Evolutionary conservation across 2,797 vertebrate genomes (phyloP).

Genomic region (Intellagama lesueurii): DNA sequence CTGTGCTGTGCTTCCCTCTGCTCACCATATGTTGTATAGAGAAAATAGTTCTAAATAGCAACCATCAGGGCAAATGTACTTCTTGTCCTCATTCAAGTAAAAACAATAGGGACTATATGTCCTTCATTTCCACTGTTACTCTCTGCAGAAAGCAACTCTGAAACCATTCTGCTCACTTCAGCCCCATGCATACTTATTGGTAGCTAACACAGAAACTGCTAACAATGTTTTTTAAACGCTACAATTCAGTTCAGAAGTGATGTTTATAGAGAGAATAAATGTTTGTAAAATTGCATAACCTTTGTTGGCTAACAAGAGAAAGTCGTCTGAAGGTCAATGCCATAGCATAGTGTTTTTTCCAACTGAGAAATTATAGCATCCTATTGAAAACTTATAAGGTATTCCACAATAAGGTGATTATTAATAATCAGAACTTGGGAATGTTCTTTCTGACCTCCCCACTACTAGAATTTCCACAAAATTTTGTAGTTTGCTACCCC

Average conservation of each 20-base stretch:
- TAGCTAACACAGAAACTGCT: background rate
- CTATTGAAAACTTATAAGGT: background rate
- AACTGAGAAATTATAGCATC: background rate
- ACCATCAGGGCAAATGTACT: slow-evolving; percentile 2
- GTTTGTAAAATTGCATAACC: slow-evolving; percentile 38
- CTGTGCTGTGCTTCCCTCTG: background rate
- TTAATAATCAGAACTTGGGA: too few relatives aligned
- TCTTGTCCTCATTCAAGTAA: slow-evolving; percentile 39
- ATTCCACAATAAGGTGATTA: background rate
- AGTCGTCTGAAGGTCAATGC: too few relatives aligned
- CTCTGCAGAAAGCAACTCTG: background rate
- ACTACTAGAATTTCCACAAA: too few relatives aligned
- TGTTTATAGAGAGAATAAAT: slow-evolving; percentile 35
- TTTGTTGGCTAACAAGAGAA: slow-evolving; percentile 12
- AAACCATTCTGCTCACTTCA: slow-evolving; percentile 29
- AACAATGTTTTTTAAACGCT: slow-evolving; percentile 5
- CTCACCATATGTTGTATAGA: slow-evolving; percentile 28
- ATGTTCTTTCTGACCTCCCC: background rate
- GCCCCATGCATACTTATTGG: background rate
- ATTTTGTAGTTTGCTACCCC: too few relatives aligned
- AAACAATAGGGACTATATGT: background rate
- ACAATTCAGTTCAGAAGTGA: slow-evolving; percentile 26
- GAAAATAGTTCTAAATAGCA: slow-evolving; percentile 41
- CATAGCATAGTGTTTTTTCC: background rate
- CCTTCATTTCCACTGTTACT: background rate